Conservation (phyloP, 2,113 vertebrate genomes). For the Podarcis cretensis region DNA sequence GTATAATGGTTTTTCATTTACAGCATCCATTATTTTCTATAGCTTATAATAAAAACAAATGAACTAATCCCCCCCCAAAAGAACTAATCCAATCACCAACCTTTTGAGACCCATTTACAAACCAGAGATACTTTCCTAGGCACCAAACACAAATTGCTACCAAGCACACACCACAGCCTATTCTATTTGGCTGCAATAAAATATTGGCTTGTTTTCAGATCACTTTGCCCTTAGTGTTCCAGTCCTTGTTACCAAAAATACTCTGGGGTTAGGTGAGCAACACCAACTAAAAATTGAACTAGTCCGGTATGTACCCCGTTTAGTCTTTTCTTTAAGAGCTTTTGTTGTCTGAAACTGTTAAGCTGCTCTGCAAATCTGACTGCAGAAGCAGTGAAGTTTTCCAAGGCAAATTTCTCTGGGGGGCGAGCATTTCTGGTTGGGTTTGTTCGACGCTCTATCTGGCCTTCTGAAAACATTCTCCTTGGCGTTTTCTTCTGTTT, state of each 20-base stretch:
- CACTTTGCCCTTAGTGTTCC: neutral
- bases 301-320: constrained; percentile 77
- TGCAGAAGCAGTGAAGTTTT: constrained; percentile 77
- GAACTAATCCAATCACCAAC: too few species aligned
- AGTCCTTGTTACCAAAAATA: neutral
- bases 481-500: constrained; percentile 78
- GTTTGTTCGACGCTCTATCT: constrained; percentile 84
- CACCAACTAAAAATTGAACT: neutral
- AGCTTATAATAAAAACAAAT: too few species aligned
- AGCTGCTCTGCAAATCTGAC: constrained; percentile 76
- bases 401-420: constrained; percentile 91
- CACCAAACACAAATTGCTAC: neutral
- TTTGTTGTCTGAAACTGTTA: constrained; percentile 63
- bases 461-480: constrained; percentile 78
- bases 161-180: too few species aligned
- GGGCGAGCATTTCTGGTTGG: constrained; percentile 92
- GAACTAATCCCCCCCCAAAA: too few species aligned
- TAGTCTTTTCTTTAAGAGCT: constrained; percentile 80
- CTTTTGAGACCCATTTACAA: too few species aligned
- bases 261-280: neutral
- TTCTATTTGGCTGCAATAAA: too few species aligned
- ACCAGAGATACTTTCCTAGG: too few species aligned
- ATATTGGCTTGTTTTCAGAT: neutral
- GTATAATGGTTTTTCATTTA: too few species aligned
- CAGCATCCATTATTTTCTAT: too few species aligned